Percentiles rank a stretch among this genome's conserved stretches.
These are phyloP conservation scores for Merluccius polli DNA, from an alignment of 2,797 vertebrate species.

Conservation along the genomic window DNA sequence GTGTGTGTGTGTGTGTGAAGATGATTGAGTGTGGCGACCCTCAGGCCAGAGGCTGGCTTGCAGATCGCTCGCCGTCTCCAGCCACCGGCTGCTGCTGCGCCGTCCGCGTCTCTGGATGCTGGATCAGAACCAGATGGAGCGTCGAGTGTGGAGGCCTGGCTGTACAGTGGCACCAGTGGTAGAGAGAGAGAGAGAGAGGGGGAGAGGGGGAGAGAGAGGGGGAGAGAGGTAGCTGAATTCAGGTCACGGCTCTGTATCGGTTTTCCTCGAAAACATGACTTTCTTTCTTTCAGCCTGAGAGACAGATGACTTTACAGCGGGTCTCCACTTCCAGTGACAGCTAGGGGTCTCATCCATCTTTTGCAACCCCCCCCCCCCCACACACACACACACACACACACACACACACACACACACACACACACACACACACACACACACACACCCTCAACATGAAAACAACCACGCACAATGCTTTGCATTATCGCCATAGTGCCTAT, in stretches of 20 bases:
- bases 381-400: too few species aligned
- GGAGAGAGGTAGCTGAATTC: neutral
- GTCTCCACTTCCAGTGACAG: too few species aligned
- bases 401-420: too few species aligned
- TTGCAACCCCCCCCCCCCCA: too few species aligned
- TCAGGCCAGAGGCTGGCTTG: slow-evolving; percentile 16
- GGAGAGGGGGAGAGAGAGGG: slow-evolving; percentile 9
- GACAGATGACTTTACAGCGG: neutral
- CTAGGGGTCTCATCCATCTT: too few species aligned
- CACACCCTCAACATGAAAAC: neutral
- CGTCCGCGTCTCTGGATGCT: neutral
- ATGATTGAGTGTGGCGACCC: slow-evolving; percentile 50
- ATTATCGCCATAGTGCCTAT: neutral
- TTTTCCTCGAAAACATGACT: too few species aligned
- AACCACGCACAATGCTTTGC: neutral
- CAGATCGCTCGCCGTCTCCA: slow-evolving; percentile 35
- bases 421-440: too few species aligned
- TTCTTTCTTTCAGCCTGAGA: neutral
- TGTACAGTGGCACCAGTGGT: neutral
- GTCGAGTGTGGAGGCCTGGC: too few species aligned
- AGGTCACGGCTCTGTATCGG: too few species aligned
- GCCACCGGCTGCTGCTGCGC: slow-evolving; percentile 12
- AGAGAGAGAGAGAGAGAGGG: slow-evolving; percentile 3
- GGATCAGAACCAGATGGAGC: neutral
- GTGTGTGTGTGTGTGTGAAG: slow-evolving; percentile 51